phyloP scores from a whole-genome alignment of 2,888 invertebrate species.

The Clusia tigrina region DNA sequence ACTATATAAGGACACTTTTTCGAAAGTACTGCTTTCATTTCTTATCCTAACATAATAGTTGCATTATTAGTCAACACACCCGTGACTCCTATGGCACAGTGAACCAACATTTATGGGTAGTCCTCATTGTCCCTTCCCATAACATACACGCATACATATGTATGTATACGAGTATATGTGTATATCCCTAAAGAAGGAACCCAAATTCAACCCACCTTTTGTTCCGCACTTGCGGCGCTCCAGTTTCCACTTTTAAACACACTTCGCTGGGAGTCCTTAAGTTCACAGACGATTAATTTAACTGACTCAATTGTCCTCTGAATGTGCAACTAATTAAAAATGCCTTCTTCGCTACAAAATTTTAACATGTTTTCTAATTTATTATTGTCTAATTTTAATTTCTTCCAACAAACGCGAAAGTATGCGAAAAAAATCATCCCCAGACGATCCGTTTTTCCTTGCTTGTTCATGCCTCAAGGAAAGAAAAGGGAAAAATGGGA shows the following conservation, averaged over 20 bases:
- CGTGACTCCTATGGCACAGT: too few relatives aligned
- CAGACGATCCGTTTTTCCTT: too few relatives aligned
- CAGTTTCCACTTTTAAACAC: not conserved
- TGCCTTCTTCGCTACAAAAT: constrained; percentile 11
- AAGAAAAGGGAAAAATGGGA: not conserved
- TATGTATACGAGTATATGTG: too few relatives aligned
- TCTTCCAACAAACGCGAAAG: constrained; percentile 18
- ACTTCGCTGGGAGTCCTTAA: constrained; percentile 5
- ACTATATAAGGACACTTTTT: too few relatives aligned
- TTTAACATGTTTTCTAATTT: constrained; percentile 24
- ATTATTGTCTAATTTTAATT: constrained; percentile 27
- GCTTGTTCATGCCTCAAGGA: not conserved
- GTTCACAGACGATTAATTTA: constrained; percentile 32
- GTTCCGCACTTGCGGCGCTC: not conserved
- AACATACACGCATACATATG: too few relatives aligned
- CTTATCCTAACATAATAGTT: too few relatives aligned
- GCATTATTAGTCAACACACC: too few relatives aligned
- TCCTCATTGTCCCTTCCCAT: too few relatives aligned
- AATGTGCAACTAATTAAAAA: constrained; percentile 32
- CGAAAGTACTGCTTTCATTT: too few relatives aligned
- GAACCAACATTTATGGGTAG: too few relatives aligned
- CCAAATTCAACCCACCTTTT: not conserved
- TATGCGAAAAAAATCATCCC: constrained; percentile 13
- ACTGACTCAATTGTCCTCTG: constrained; percentile 26
- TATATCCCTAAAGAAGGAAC: not conserved